Percentiles rank a stretch among this genome's conserved stretches.
phyloP scores from a whole-genome alignment of 2,888 invertebrate genomes.

The Brachypalpus laphriformis region DNA sequence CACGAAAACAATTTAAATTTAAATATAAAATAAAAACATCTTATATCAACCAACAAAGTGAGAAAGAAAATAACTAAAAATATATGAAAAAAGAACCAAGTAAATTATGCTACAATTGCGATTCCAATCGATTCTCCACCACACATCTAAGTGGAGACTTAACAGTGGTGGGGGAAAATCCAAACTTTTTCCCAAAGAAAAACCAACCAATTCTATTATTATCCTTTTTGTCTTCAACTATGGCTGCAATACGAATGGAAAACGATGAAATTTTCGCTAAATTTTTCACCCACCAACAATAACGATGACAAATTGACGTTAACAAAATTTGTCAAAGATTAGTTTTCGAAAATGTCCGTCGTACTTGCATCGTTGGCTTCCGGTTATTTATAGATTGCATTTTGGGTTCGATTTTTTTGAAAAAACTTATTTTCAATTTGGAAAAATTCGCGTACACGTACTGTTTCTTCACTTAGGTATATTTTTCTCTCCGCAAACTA shows the following conservation, averaged over 20 bases:
- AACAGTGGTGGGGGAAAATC: slow-evolving; percentile 32
- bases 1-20: slow-evolving; percentile 18
- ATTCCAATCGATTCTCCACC: slow-evolving; percentile 61
- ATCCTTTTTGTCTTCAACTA: slow-evolving; percentile 37
- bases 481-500: background rate
- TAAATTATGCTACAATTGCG: slow-evolving; percentile 43
- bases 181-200: slow-evolving; percentile 25
- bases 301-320: slow-evolving; percentile 2
- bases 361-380: slow-evolving; percentile 55
- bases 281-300: slow-evolving; percentile 17
- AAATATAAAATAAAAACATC: background rate
- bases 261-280: slow-evolving; percentile 47
- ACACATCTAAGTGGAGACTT: slow-evolving; percentile 61
- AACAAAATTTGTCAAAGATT: slow-evolving; percentile 67
- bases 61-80: background rate
- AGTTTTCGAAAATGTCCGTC: slow-evolving; percentile 65
- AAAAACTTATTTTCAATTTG: slow-evolving; percentile 36
- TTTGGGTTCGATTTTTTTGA: slow-evolving; percentile 40
- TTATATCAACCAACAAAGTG: slow-evolving; percentile 13
- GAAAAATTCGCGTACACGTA: slow-evolving; percentile 37
- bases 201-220: slow-evolving; percentile 29
- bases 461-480: background rate
- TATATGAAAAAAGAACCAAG: slow-evolving; percentile 6
- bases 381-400: slow-evolving; percentile 66
- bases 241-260: slow-evolving; percentile 17